These are phyloP conservation scores for Ypsolopha sequella DNA, from an alignment of 2,888 invertebrate species.

Conservation along the genomic window DNA sequence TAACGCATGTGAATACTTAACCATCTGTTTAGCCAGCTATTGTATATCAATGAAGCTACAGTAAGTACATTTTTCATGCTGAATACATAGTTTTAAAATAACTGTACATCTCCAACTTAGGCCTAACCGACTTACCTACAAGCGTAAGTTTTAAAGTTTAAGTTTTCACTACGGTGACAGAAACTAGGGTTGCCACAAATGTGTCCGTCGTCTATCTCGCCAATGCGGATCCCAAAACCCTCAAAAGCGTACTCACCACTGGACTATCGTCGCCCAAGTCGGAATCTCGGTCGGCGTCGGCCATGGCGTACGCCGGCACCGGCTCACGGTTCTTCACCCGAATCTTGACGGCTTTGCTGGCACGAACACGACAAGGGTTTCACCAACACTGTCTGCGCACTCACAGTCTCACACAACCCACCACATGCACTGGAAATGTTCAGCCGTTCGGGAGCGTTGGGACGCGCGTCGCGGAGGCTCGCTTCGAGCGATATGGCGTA, in stretches of 20 bases:
- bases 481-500: conserved; percentile 50
- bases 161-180: not conserved
- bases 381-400: conserved; percentile 23
- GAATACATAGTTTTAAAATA: no score
- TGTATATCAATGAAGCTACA: no score
- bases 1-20: no score
- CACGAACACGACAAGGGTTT: conserved; percentile 37
- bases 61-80: no score
- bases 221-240: not conserved
- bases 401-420: conserved; percentile 40
- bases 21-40: no score
- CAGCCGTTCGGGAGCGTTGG: conserved; percentile 15
- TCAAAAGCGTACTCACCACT: conserved; percentile 72
- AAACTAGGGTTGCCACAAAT: not conserved
- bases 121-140: no score
- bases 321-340: conserved; percentile 91
- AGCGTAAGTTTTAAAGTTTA: no score
- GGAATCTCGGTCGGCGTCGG: conserved; percentile 75
- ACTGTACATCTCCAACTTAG: no score
- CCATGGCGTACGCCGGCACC: conserved; percentile 89
- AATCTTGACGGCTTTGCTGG: conserved; percentile 78
- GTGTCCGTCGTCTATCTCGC: not conserved
- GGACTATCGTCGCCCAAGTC: conserved; percentile 82
- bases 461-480: conserved; percentile 38
- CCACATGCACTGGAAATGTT: conserved; percentile 27